Conservation (phyloP, 1,140 invertebrate genomes). For the Arctopsyche grandis region DNA sequence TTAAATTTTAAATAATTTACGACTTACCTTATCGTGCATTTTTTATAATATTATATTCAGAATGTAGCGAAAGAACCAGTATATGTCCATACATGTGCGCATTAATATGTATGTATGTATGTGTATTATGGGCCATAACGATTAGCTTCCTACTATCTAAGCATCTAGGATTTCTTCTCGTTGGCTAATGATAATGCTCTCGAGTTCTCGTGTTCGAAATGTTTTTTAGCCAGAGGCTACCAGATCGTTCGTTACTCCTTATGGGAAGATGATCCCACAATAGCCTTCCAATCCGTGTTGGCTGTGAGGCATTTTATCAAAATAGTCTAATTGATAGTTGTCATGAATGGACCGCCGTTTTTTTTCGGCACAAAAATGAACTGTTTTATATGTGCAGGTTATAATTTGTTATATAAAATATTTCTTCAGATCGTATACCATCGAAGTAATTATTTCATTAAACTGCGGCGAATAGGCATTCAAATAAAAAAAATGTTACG, state of each 20-base stretch:
- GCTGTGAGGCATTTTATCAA: constrained; percentile 52
- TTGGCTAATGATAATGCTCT: constrained; percentile 53
- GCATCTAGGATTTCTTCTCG: constrained; percentile 51
- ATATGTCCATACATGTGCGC: constrained; percentile 4
- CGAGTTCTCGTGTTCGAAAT: constrained; percentile 51
- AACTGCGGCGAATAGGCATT: constrained; percentile 7
- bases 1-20: not conserved
- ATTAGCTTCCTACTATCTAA: constrained; percentile 53
- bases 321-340: constrained; percentile 54
- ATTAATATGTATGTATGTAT: constrained; percentile 23
- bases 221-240: constrained; percentile 47
- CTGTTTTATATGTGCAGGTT: constrained; percentile 52
- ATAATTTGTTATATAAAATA: constrained; percentile 49
- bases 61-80: constrained; percentile 24
- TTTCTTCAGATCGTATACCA: constrained; percentile 38
- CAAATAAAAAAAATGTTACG: not conserved
- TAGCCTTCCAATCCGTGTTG: constrained; percentile 44
- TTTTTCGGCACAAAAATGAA: constrained; percentile 41
- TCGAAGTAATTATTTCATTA: constrained; percentile 43
- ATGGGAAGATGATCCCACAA: constrained; percentile 39
- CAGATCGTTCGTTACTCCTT: constrained; percentile 41
- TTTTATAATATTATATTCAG: not conserved
- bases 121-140: constrained; percentile 42
- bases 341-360: constrained; percentile 52
- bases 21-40: not conserved